Conservation (phyloP, 1,140 invertebrate genomes). For the Battus philenor region DNA sequence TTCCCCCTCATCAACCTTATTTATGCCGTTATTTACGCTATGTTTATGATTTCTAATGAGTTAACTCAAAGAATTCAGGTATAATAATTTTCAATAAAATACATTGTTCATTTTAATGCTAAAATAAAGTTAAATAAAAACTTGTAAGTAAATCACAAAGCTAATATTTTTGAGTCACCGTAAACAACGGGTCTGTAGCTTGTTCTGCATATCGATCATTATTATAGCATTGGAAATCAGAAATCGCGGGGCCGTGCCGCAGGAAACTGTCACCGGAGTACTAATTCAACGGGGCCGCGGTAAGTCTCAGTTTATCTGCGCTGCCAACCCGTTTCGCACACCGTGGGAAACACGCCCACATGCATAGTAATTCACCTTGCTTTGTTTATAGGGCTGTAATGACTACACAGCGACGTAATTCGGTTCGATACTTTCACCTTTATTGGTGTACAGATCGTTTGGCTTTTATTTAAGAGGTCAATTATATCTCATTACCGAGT, state of each 20-base stretch:
- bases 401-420: constrained; percentile 22
- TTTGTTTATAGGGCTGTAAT: constrained; percentile 57
- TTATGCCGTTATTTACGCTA: too few species aligned
- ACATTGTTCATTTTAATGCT: too few species aligned
- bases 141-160: too few species aligned
- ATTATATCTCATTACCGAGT: constrained; percentile 5
- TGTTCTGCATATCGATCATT: not conserved
- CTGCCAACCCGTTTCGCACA: constrained; percentile 59
- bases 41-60: too few species aligned
- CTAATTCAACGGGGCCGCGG: constrained; percentile 61
- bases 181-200: too few species aligned
- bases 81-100: too few species aligned
- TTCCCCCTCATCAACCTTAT: too few species aligned
- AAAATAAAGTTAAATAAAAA: too few species aligned
- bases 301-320: constrained; percentile 61
- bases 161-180: too few species aligned
- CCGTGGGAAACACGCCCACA: constrained; percentile 64
- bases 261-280: constrained; percentile 64
- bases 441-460: constrained; percentile 26
- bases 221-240: constrained; percentile 2
- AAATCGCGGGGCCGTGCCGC: constrained; percentile 11
- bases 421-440: constrained; percentile 33
- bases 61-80: too few species aligned
- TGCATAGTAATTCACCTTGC: constrained; percentile 52
- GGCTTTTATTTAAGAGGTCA: constrained; percentile 9